Conservation (phyloP, 1,140 invertebrate species). For the Coelopa frigida region DNA sequence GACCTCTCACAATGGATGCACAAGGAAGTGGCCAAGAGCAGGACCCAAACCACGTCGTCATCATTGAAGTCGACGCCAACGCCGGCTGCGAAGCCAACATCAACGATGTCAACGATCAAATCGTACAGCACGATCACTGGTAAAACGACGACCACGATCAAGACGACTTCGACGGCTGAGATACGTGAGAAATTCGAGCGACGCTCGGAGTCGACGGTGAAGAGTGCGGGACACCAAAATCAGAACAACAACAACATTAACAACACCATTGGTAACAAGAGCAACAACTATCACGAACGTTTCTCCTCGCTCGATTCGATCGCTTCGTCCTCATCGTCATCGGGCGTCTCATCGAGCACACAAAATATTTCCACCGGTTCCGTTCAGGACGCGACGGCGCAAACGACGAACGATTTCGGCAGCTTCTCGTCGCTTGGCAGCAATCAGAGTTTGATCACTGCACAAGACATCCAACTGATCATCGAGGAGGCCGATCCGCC, state of each 20-base stretch:
- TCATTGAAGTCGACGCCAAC: not conserved
- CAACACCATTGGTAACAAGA: slow-evolving; percentile 9
- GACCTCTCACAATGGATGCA: slow-evolving; percentile 23
- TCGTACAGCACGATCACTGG: slow-evolving; percentile 4
- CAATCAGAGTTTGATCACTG: slow-evolving; percentile 43
- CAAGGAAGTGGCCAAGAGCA: slow-evolving; percentile 15
- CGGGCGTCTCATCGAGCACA: slow-evolving; percentile 40
- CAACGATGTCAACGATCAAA: not conserved
- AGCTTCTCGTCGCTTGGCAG: slow-evolving; percentile 43
- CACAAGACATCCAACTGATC: slow-evolving; percentile 43
- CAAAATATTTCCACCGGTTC: slow-evolving; percentile 39
- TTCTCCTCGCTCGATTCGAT: slow-evolving; percentile 42
- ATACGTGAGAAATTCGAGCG: slow-evolving; percentile 41
- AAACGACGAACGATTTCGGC: slow-evolving; percentile 40
- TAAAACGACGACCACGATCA: slow-evolving; percentile 17
- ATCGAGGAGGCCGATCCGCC: slow-evolving; percentile 44
- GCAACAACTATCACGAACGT: slow-evolving; percentile 31
- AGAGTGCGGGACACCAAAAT: too few species aligned
- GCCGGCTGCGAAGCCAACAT: not conserved
- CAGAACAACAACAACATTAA: slow-evolving; percentile 1
- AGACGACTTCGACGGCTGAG: slow-evolving; percentile 28
- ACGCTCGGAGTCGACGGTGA: too few species aligned
- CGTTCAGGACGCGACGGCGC: slow-evolving; percentile 40
- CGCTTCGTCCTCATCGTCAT: slow-evolving; percentile 38
- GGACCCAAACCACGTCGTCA: not conserved